Conservation (phyloP, 2,797 vertebrate genomes). For the Anabacerthia variegaticeps region DNA sequence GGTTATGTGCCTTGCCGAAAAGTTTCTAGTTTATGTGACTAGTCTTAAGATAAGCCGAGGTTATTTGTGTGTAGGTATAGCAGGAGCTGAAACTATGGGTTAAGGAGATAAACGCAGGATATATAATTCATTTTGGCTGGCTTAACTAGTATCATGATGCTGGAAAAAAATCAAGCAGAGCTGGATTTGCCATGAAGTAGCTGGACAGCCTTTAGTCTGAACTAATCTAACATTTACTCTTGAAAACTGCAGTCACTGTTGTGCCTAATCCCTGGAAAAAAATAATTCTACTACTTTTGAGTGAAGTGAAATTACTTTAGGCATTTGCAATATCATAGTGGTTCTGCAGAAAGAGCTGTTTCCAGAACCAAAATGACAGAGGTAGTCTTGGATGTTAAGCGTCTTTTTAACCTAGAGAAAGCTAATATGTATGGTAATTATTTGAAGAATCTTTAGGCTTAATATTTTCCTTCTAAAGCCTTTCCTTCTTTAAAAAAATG, state of each 20-base stretch:
- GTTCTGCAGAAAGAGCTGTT: background rate
- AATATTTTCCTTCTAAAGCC: background rate
- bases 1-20: background rate
- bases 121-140: background rate
- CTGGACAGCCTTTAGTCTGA: background rate
- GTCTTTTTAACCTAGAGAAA: background rate
- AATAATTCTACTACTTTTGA: background rate
- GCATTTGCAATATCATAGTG: fast-evolving
- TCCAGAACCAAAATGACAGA: background rate
- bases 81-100: background rate
- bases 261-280: background rate
- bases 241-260: background rate
- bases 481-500: background rate
- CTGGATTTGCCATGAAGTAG: background rate
- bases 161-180: background rate
- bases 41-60: background rate
- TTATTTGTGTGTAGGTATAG: background rate
- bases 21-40: background rate
- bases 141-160: background rate
- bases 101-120: background rate
- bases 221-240: background rate
- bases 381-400: background rate
- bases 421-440: background rate
- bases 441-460: background rate
- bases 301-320: background rate